A percentile compares a stretch with the other conserved stretches of the same genome.
Conservation (phyloP, 2,113 vertebrate genomes). For the Panthera leo region DNA sequence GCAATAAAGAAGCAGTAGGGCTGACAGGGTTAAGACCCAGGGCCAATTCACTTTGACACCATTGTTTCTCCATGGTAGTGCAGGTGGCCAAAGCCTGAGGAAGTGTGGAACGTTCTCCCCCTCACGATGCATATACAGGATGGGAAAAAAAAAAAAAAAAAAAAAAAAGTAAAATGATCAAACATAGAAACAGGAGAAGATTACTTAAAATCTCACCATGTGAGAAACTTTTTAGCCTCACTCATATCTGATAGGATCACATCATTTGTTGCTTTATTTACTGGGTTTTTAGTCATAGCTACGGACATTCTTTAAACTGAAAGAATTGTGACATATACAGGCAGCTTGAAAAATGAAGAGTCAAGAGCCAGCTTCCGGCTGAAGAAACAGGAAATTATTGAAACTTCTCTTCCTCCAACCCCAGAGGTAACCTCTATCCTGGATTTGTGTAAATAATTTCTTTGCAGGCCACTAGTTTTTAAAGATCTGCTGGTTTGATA, state of each 20-base stretch:
- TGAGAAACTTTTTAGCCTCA: neutral
- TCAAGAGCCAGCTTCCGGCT: neutral
- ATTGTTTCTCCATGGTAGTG: neutral
- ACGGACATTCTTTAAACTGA: neutral
- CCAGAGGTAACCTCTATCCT: neutral
- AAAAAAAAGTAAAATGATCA: neutral
- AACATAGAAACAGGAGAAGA: neutral
- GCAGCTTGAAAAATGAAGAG: neutral
- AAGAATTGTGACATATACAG: neutral
- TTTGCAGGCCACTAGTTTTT: neutral
- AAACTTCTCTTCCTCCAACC: neutral
- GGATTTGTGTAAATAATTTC: neutral
- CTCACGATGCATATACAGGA: neutral
- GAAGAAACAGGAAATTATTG: neutral
- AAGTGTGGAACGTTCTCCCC: neutral
- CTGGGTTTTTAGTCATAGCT: neutral
- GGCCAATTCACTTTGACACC: neutral
- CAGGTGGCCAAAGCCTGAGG: neutral
- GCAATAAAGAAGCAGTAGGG: neutral
- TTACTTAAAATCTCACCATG: neutral
- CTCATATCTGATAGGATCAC: neutral
- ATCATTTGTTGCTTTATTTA: neutral
- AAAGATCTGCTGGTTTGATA: neutral
- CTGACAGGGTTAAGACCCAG: neutral
- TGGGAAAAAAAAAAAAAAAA: neutral